Conservation (phyloP, 2,797 vertebrate genomes). For the Galaxias olidus region DNA sequence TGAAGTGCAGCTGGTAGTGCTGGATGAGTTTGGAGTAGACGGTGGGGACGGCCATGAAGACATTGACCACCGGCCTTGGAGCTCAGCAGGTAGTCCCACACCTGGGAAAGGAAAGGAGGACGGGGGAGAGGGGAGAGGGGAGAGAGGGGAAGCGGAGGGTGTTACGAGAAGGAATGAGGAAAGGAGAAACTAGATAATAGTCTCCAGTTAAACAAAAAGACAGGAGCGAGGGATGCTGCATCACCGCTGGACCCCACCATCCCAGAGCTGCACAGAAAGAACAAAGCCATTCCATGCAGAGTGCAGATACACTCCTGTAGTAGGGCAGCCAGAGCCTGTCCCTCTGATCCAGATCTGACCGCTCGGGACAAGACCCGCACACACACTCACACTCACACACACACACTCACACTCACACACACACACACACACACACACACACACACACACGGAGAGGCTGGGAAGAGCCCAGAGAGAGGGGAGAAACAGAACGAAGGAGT, state of each 20-base stretch:
- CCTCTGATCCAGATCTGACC: background rate
- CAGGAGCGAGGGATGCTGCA: too few species aligned
- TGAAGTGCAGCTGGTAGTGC: constrained; percentile 82
- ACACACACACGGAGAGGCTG: constrained; percentile 5
- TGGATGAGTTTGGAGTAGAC: constrained; percentile 89
- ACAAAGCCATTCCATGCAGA: constrained; percentile 31
- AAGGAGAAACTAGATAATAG: constrained; percentile 5
- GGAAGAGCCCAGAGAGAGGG: too few species aligned
- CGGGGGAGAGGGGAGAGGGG: background rate
- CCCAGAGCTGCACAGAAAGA: too few species aligned
- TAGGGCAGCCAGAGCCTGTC: constrained; percentile 5
- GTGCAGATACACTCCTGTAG: background rate
- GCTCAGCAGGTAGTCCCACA: constrained; percentile 84
- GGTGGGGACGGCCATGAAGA: constrained; percentile 97
- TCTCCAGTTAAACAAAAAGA: background rate
- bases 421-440: constrained; percentile 16
- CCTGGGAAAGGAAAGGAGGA: constrained; percentile 70
- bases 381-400: constrained; percentile 15
- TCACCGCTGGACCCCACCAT: too few species aligned
- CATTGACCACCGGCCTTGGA: constrained; percentile 73
- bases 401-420: constrained; percentile 16
- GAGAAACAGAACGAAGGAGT: too few species aligned
- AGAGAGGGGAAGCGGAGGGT: constrained; percentile 3
- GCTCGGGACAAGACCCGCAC: background rate
- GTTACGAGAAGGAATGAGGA: constrained; percentile 15